Base-by-base conservation (phyloP, 2,797 vertebrate genomes). In the Coluber constrictor region DNA sequence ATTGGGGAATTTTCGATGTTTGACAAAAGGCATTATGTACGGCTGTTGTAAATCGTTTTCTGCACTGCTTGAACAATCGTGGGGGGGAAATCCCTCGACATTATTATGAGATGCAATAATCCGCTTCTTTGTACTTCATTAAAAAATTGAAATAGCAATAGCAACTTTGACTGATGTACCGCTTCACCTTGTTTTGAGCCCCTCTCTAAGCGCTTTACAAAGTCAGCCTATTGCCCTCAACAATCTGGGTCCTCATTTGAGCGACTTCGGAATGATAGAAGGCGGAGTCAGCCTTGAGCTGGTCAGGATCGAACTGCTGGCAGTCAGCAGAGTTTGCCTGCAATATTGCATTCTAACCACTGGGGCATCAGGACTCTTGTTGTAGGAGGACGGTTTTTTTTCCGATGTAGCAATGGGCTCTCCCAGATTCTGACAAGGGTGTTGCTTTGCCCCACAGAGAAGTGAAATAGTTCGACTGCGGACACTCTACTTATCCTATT, bases 71-170 rank as follows among this genome's bases (percentile, higher is more conserved):
- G 4, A 7, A 13, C 6, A 12, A 32, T 32, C 3, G 32, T 60
- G 83, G 25, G 11, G 15, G 60, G 18, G 20, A 0, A 37, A 23
- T 29, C 25, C 59, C 79, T 12, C 32, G 4, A 29, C 43, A 29
- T 86, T 92, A 79, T 83, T 61, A 23, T 29, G n/a, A 25, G 16
- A 61, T 25, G 88, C 32, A 37, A 29, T 37, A 61, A 13, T 55
- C 59, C 63, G 6, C 47, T 90, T 89, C 91, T 92, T 90, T 90
- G 89, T 90, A 87, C 51, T 87, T 90, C 27, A 93, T 70, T 90
- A 93, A 93, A 59, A 86, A n/a, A 27, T 66, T 70, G 25, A 57
- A 87, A 32, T 29, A 63, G 27, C 61, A 63, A 13, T 5, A 4
- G 27, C 11, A 29, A 29, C 61, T 29, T 63, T 8, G 59, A 60